Percentiles rank a stretch among this genome's conserved stretches.
These are phyloP conservation scores for Actinemys pallida DNA, from an alignment of 2,113 vertebrate species.

Conservation along the genomic window DNA sequence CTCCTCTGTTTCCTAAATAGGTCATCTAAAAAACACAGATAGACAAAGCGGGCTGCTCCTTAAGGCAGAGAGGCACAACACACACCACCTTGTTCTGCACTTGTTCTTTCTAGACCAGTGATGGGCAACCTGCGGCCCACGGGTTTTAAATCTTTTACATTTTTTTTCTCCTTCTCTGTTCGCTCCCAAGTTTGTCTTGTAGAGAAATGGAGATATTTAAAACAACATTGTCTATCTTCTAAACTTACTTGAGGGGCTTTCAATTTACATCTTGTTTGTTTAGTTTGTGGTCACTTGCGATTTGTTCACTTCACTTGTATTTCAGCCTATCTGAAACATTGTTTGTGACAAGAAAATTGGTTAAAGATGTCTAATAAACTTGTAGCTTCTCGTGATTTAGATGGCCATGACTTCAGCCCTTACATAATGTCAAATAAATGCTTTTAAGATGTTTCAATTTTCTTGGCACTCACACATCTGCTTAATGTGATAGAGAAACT, in stretches of 20 bases:
- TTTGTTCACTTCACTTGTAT: background rate
- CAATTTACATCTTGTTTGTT: background rate
- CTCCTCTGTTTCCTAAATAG: background rate
- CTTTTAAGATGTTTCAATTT: background rate
- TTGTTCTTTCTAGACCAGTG: too few relatives aligned
- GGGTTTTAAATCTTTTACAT: background rate
- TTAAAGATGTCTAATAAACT: background rate
- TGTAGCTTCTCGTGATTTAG: background rate
- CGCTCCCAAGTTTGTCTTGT: background rate
- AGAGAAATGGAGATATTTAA: background rate
- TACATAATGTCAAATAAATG: background rate
- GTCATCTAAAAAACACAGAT: background rate
- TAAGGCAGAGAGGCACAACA: too few relatives aligned
- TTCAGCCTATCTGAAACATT: background rate
- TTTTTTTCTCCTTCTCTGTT: background rate
- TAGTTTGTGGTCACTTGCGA: background rate
- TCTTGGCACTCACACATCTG: background rate
- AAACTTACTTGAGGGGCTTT: background rate
- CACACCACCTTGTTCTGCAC: too few relatives aligned
- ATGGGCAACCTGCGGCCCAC: too few relatives aligned
- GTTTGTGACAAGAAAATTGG: background rate
- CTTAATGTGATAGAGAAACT: background rate
- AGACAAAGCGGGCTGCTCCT: too few relatives aligned
- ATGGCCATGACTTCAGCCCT: background rate
- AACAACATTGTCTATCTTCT: background rate